Percentiles rank a stretch among this genome's conserved stretches.
These are phyloP conservation scores for Butorides virescens DNA, from an alignment of 2,113 vertebrate genomes.

Conservation along the genomic window DNA sequence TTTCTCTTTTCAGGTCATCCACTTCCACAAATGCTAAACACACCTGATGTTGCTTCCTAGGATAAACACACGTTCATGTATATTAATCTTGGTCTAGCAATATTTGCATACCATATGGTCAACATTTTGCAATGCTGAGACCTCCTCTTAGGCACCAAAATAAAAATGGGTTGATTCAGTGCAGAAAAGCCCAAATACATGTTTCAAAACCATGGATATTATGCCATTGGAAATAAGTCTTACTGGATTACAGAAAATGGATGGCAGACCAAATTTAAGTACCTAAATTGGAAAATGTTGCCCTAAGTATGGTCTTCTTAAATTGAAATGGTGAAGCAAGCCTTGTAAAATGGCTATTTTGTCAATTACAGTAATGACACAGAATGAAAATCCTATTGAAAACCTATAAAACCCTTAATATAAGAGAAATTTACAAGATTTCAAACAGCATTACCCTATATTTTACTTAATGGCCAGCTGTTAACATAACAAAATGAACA, in stretches of 20 bases:
- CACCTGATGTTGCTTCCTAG: neutral
- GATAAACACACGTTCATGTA: neutral
- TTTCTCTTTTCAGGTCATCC: neutral
- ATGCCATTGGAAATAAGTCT: neutral
- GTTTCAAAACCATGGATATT: neutral
- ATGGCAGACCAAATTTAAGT: neutral
- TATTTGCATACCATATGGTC: neutral
- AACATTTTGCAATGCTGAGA: neutral
- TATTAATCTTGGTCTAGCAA: neutral
- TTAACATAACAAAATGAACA: neutral
- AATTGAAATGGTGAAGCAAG: neutral
- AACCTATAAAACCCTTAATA: neutral
- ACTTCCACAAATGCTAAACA: neutral
- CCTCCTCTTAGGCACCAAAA: neutral
- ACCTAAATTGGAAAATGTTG: neutral
- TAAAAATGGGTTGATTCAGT: neutral
- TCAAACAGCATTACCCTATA: neutral
- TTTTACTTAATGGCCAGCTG: neutral
- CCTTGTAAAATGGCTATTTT: neutral
- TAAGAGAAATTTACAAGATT: neutral
- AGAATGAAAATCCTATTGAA: neutral
- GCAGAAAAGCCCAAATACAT: neutral
- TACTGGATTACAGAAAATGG: neutral
- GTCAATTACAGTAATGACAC: neutral
- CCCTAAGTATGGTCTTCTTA: neutral